These are phyloP conservation scores for Sycon ciliatum DNA, from an alignment of 37 sponge, comb jelly and placozoan genomes.

Conservation along the genomic window DNA sequence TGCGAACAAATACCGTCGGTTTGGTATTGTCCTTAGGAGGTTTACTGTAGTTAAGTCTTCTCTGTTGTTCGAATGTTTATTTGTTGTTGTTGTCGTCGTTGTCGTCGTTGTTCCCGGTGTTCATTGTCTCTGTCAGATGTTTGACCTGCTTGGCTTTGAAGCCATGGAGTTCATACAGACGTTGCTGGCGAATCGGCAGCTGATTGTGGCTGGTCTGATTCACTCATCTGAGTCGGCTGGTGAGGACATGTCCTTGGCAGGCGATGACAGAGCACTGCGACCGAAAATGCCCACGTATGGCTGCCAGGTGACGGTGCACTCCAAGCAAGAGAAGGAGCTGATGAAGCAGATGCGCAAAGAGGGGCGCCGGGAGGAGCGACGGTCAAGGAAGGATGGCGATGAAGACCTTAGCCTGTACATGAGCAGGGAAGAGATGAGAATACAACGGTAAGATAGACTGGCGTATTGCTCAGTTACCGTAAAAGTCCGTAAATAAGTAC, in stretches of 20 bases:
- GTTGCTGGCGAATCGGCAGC: conserved; percentile 47
- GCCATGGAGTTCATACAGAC: conserved; percentile 66
- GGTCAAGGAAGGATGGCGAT: conserved; percentile 21
- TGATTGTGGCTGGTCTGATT: conserved; percentile 48
- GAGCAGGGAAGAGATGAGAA: too few species aligned
- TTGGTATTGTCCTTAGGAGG: too few species aligned
- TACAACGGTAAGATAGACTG: too few species aligned
- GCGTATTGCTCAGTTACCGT: too few species aligned
- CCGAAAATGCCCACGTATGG: neutral
- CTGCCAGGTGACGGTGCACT: conserved; percentile 37
- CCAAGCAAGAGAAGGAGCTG: conserved; percentile 65
- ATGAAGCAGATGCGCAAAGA: conserved; percentile 65
- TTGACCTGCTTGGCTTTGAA: conserved; percentile 70
- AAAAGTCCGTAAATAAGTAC: too few species aligned
- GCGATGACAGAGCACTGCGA: neutral
- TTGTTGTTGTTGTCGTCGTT: too few species aligned
- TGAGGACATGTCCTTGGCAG: neutral
- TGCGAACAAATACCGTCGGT: too few species aligned
- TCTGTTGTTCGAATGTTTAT: too few species aligned
- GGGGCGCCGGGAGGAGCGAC: conserved; percentile 43
- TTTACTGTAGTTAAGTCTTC: too few species aligned
- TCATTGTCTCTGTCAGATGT: too few species aligned
- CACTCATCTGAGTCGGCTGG: neutral
- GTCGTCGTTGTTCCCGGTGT: too few species aligned
- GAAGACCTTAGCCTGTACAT: neutral